phyloP scores from a whole-genome alignment of 2,888 invertebrate genomes.

The Apotomis betuletana region DNA sequence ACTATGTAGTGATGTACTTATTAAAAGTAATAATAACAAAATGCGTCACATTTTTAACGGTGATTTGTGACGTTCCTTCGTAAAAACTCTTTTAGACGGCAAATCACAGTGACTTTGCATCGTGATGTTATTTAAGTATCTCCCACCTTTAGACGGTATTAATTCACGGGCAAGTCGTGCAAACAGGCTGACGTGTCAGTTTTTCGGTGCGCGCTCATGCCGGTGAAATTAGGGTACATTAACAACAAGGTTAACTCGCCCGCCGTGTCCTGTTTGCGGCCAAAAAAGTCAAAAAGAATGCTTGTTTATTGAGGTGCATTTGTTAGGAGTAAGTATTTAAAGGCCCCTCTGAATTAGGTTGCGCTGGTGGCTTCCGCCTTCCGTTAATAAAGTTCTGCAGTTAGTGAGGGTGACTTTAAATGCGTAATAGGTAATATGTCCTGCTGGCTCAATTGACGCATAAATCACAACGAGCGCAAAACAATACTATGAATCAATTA shows the following conservation, averaged over 20 bases:
- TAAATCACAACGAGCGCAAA: not conserved
- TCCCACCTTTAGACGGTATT: slow-evolving; percentile 56
- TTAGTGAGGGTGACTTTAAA: not conserved
- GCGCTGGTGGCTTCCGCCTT: slow-evolving; percentile 65
- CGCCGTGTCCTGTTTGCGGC: slow-evolving; percentile 54
- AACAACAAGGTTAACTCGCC: slow-evolving; percentile 78
- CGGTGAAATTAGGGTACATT: slow-evolving; percentile 81
- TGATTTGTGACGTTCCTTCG: too few relatives aligned
- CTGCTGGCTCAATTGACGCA: not conserved
- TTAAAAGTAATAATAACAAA: too few relatives aligned
- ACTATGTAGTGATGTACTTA: too few relatives aligned
- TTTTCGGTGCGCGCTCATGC: slow-evolving; percentile 70
- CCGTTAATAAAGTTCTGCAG: not conserved
- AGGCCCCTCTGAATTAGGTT: slow-evolving; percentile 51
- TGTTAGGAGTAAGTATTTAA: slow-evolving; percentile 47
- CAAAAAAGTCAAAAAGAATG: slow-evolving; percentile 18
- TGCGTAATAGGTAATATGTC: not conserved
- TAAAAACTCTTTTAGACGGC: too few relatives aligned
- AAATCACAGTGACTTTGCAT: too few relatives aligned
- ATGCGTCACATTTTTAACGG: too few relatives aligned
- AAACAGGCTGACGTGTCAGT: slow-evolving; percentile 77
- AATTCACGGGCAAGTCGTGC: slow-evolving; percentile 80
- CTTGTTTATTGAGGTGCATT: slow-evolving; percentile 14
- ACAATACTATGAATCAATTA: not conserved
- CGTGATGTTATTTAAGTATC: too few relatives aligned